These are phyloP conservation scores for Lepus timidus DNA, from an alignment of 2,113 vertebrate species.

Conservation along the genomic window DNA sequence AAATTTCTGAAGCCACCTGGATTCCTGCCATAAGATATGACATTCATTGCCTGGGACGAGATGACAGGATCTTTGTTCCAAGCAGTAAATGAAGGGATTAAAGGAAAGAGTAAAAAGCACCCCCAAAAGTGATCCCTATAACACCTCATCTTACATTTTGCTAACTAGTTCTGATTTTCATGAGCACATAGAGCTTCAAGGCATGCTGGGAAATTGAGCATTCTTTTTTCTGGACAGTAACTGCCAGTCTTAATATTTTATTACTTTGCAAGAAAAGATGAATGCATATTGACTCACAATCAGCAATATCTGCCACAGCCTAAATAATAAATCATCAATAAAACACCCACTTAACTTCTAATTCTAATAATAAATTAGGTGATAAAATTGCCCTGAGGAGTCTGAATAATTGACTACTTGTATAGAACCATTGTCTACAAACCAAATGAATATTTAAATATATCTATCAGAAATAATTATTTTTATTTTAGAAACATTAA, in stretches of 20 bases:
- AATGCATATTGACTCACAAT: not conserved
- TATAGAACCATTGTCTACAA: not conserved
- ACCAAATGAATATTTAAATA: not conserved
- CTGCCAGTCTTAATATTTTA: not conserved
- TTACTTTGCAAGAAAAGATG: not conserved
- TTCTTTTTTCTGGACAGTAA: not conserved
- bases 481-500: not conserved
- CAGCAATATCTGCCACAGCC: not conserved
- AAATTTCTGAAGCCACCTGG: not conserved
- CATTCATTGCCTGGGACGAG: not conserved
- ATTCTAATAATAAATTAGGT: not conserved
- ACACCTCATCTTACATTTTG: not conserved
- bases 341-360: not conserved
- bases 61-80: not conserved
- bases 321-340: not conserved
- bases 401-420: not conserved
- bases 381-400: not conserved
- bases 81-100: not conserved
- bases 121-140: not conserved
- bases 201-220: not conserved
- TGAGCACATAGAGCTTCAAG: not conserved
- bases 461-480: not conserved
- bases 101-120: not conserved
- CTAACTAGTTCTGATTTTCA: not conserved
- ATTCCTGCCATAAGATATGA: not conserved